Conservation (phyloP, 2,888 invertebrate species). For the Melanargia galathea region DNA sequence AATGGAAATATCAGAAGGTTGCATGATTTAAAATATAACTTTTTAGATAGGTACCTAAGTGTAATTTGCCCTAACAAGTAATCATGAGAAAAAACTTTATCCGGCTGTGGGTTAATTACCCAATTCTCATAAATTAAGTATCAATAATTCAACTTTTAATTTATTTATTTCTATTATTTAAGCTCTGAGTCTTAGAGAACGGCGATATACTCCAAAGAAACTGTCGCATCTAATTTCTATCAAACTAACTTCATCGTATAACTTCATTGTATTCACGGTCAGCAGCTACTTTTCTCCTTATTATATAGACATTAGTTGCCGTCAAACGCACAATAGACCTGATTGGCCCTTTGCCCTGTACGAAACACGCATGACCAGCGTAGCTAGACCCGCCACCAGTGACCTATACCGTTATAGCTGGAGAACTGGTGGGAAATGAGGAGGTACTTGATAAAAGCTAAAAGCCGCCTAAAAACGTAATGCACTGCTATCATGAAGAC, state of each 20-base stretch:
- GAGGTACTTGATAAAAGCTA: background rate
- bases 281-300: constrained; percentile 49
- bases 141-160: no score
- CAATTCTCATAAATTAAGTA: no score
- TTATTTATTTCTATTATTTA: no score
- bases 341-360: constrained; percentile 57
- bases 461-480: no score
- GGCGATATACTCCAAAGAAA: background rate
- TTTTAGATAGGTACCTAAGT: no score
- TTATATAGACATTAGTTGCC: constrained; percentile 67
- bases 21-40: no score
- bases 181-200: background rate
- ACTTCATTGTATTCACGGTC: constrained; percentile 36
- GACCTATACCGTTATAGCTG: constrained; percentile 25
- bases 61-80: no score
- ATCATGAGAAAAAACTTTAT: no score
- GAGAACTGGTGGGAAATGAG: background rate
- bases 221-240: constrained; percentile 45
- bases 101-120: no score
- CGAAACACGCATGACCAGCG: constrained; percentile 45
- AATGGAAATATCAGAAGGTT: no score
- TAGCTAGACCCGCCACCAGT: constrained; percentile 44
- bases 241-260: constrained; percentile 38
- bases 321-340: constrained; percentile 63
- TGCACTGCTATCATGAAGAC: no score